phyloP scores from a whole-genome alignment of 2,888 invertebrate genomes.

The Flexamia atlantica region DNA sequence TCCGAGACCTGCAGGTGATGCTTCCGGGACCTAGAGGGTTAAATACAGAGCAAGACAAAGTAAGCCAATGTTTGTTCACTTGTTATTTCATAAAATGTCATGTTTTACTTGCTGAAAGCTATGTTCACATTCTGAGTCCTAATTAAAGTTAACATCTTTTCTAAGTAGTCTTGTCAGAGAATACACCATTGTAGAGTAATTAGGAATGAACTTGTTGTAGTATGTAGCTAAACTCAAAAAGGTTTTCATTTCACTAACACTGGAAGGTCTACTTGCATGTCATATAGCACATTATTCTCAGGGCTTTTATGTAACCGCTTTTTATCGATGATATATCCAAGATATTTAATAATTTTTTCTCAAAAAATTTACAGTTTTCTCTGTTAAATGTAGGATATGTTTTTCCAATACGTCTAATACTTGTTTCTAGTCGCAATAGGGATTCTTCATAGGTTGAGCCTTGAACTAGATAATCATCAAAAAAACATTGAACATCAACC shows the following conservation, averaged over 20 bases:
- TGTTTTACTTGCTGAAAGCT: constrained; percentile 67
- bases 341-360: constrained; percentile 62
- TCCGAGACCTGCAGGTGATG: constrained; percentile 71
- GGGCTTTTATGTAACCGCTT: constrained; percentile 40
- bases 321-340: constrained; percentile 60
- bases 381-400: constrained; percentile 9
- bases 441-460: constrained; percentile 60
- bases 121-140: constrained; percentile 64
- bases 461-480: constrained; percentile 14
- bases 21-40: constrained; percentile 72
- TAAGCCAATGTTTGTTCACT: constrained; percentile 67
- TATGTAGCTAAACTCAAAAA: constrained; percentile 71
- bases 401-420: constrained; percentile 26
- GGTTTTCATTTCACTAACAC: constrained; percentile 69
- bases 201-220: constrained; percentile 71
- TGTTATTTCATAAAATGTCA: constrained; percentile 69
- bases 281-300: constrained; percentile 42
- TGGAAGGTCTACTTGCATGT: constrained; percentile 68
- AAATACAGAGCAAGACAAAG: constrained; percentile 69
- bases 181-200: constrained; percentile 70
- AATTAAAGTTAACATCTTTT: constrained; percentile 63
- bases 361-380: constrained; percentile 62
- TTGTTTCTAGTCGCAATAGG: background rate
- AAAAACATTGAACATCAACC: constrained; percentile 8
- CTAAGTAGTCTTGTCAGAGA: constrained; percentile 70